phyloP scores from a whole-genome alignment of 2,113 vertebrate species.

The Antechinus flavipes region DNA sequence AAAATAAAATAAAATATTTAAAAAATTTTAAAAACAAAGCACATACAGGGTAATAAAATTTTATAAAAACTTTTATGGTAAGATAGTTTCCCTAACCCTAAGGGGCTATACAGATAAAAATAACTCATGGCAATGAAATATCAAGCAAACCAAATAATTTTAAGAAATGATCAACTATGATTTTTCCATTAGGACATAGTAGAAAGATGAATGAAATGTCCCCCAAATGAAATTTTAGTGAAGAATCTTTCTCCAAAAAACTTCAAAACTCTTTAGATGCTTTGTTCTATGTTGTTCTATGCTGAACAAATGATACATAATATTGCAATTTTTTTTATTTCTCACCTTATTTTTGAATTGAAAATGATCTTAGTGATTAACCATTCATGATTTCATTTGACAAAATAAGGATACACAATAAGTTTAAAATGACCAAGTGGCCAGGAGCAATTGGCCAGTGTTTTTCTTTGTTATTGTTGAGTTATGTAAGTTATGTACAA shows the following conservation, averaged over 20 bases:
- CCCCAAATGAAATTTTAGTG: neutral
- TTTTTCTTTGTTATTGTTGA: neutral
- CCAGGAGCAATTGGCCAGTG: neutral
- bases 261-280: neutral
- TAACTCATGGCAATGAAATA: neutral
- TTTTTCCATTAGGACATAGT: neutral
- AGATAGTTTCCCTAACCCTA: neutral
- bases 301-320: neutral
- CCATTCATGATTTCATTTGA: neutral
- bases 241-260: neutral
- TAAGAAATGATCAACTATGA: neutral
- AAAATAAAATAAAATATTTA: too few species aligned
- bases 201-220: neutral
- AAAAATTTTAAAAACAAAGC: neutral
- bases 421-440: neutral
- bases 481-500: neutral
- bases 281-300: too few species aligned
- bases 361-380: neutral
- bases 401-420: neutral
- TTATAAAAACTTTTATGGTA: neutral
- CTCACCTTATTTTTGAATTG: neutral
- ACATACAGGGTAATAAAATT: neutral
- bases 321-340: neutral
- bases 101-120: neutral
- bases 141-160: neutral